Conservation (phyloP, 1,140 invertebrate genomes). For the Psix sp. region DNA sequence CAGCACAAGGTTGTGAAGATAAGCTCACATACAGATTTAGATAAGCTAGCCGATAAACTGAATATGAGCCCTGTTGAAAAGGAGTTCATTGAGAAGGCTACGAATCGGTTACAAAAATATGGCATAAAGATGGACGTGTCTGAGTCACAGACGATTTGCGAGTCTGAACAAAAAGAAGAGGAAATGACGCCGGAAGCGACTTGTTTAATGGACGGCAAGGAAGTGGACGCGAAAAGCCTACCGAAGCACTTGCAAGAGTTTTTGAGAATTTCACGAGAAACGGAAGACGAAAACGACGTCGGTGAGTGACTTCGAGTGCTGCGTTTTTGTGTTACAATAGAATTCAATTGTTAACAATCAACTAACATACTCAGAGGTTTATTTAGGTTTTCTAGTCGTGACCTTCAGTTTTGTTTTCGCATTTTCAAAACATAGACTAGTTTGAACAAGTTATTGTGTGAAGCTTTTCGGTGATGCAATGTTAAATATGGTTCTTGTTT, state of each 20-base stretch:
- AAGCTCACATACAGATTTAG: constrained; percentile 67
- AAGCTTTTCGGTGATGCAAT: constrained; percentile 10
- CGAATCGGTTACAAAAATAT: constrained; percentile 79
- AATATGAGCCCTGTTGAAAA: constrained; percentile 80
- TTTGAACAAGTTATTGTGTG: constrained; percentile 16
- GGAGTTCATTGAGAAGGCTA: constrained; percentile 85
- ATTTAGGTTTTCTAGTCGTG: constrained; percentile 13
- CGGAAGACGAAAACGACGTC: constrained; percentile 75
- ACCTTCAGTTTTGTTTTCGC: constrained; percentile 25
- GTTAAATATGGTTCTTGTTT: constrained; percentile 1
- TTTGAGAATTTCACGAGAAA: constrained; percentile 71
- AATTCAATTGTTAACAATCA: constrained; percentile 3
- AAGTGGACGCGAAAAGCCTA: constrained; percentile 80
- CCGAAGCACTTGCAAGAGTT: constrained; percentile 86
- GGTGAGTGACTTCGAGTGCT: constrained; percentile 76
- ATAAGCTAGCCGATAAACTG: constrained; percentile 42
- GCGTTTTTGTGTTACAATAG: neutral
- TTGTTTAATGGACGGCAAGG: constrained; percentile 80
- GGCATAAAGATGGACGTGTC: constrained; percentile 79
- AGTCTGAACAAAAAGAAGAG: constrained; percentile 49
- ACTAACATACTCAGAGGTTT: constrained; percentile 34
- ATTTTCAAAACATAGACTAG: constrained; percentile 15
- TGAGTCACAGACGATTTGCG: constrained; percentile 73
- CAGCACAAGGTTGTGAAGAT: constrained; percentile 88
- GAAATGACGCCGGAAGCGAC: constrained; percentile 64